Conservation (phyloP, 2,888 invertebrate species). For the Odontocerum albicorne region DNA sequence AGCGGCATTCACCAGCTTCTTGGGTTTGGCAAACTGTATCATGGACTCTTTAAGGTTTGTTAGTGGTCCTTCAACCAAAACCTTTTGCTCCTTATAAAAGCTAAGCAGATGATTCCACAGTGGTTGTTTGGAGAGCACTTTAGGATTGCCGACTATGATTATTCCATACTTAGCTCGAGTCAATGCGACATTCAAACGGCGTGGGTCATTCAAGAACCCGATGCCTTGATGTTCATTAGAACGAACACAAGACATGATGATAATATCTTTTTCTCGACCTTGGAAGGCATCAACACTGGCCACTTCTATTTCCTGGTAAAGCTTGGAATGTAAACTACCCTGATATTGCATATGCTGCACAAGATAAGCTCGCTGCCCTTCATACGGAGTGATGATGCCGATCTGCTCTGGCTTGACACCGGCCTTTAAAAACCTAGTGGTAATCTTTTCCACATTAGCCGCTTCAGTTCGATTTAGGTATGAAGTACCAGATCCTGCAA, state of each 20-base stretch:
- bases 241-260: constrained; percentile 98
- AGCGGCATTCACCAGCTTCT: constrained; percentile 89
- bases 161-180: constrained; percentile 97
- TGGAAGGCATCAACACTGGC: constrained; percentile 99
- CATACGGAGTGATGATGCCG: constrained; percentile 98
- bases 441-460: constrained; percentile 96
- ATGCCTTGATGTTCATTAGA: constrained; percentile 99
- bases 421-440: constrained; percentile 90
- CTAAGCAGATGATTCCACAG: constrained; percentile 97
- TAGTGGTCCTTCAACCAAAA: constrained; percentile 95
- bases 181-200: constrained; percentile 95
- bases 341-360: constrained; percentile 99
- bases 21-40: constrained; percentile 96
- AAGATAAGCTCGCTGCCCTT: constrained; percentile 96
- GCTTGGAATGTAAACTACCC: constrained; percentile 92
- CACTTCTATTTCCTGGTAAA: constrained; percentile 98
- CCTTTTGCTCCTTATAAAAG: constrained; percentile 97
- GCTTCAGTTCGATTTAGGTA: constrained; percentile 98
- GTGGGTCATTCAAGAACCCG: constrained; percentile 96
- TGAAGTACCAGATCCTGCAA: constrained; percentile 97
- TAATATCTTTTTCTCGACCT: constrained; percentile 98
- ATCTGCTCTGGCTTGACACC: constrained; percentile 98
- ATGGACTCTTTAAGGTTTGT: constrained; percentile 96
- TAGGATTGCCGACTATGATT: constrained; percentile 98
- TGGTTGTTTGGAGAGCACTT: constrained; percentile 96